Evolutionary conservation across 2,888 invertebrate species (phyloP), one percentile per base, ranked within the genome.

Genomic region (Chydorus sphaericus): DNA sequence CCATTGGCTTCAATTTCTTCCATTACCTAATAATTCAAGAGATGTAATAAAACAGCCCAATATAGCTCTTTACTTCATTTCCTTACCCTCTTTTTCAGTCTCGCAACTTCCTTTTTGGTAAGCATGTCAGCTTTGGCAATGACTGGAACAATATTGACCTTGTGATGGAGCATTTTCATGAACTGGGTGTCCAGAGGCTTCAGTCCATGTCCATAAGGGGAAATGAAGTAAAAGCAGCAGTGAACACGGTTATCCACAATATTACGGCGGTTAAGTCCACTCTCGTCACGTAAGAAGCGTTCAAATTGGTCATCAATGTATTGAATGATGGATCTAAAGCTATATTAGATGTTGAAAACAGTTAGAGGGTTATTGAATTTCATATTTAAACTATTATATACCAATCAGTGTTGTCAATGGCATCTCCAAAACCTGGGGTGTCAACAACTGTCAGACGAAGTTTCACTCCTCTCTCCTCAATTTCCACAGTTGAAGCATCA

Each of bases 271-370:
- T 97, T 96, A 48, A 96, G 76, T 1, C 96, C 96, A 67, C 92
- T 92, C 73, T 96, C 96, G 66, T 91, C 91, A 38, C 87, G 79
- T 54, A 91, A 72, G 70, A 86, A 91, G 61, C 90, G 76, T 71
- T 92, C 91, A 72, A 93, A 97, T 70, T 96, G 96, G 67, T 94
- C 92, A 68, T 97, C 94, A 63, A 97, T 93, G 71, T 96, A 97
- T 68, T 90, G 84, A 62, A 96, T 87, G 63, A 97, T 93, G 58
- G 92, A 85, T 71, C 84, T 82, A 71, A 94, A 94, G 68, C 91
- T 90, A 66, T 26, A 65, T 64, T 53, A 53, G 55, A 57, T 51
- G 18, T 29, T 29, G 16, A 11, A 50, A 30, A 18, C 10, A 11
- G n/a, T 33, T 33, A 39, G n/a, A 18, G 5, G 7, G 20, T 23